phyloP scores from a whole-genome alignment of 2,888 invertebrate genomes.

The Ormyrus rosae region DNA sequence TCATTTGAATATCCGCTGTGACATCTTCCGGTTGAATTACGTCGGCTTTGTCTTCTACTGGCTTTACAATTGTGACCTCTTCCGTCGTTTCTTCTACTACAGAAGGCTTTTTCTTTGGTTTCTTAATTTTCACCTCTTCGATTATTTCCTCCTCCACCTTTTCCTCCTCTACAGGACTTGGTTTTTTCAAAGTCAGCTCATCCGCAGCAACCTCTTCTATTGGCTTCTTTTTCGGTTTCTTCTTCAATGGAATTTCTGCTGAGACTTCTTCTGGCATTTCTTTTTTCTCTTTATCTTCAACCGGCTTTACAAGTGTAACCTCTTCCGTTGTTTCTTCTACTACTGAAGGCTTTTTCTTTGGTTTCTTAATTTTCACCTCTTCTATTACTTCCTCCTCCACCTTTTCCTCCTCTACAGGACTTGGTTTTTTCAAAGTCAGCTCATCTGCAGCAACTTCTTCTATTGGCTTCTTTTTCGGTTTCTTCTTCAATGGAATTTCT shows the following conservation, averaged over 20 bases:
- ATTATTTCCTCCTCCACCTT: constrained; percentile 66
- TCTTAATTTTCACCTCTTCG: constrained; percentile 75
- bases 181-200: constrained; percentile 74
- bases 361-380: constrained; percentile 65
- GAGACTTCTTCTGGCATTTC: constrained; percentile 61
- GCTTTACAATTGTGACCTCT: constrained; percentile 75
- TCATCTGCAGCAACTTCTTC: constrained; percentile 75
- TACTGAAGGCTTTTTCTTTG: constrained; percentile 59
- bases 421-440: constrained; percentile 72
- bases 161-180: constrained; percentile 63
- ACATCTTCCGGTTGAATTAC: constrained; percentile 71
- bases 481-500: constrained; percentile 62
- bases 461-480: constrained; percentile 63
- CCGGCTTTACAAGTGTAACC: constrained; percentile 72
- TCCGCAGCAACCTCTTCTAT: constrained; percentile 64
- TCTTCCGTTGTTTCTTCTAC: constrained; percentile 76
- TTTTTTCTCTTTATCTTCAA: constrained; percentile 61
- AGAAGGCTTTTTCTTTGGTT: constrained; percentile 61
- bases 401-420: constrained; percentile 59
- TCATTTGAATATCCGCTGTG: constrained; percentile 59
- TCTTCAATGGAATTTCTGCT: constrained; percentile 60
- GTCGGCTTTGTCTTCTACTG: constrained; percentile 48
- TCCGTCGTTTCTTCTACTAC: constrained; percentile 74
- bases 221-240: constrained; percentile 63
- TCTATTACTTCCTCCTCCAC: constrained; percentile 65